Percentiles rank a stretch among this genome's conserved stretches.
These are phyloP conservation scores for Falcunculus frontatus DNA, from an alignment of 2,113 vertebrate species.

Conservation along the genomic window DNA sequence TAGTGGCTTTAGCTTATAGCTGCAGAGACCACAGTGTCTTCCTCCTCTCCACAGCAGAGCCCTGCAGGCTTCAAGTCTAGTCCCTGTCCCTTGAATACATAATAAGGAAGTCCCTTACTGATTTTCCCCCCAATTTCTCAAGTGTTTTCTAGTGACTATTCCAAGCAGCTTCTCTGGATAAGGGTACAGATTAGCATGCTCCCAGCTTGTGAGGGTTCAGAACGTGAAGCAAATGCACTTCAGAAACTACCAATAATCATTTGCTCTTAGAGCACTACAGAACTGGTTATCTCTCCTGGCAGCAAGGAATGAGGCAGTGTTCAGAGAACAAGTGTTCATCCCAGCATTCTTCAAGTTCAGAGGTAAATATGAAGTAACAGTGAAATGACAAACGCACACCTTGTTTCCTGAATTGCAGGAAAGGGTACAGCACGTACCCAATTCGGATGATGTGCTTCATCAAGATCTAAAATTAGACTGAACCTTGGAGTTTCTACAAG, in stretches of 20 bases:
- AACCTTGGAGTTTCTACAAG: not conserved
- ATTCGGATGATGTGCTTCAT: not conserved
- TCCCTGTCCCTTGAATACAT: not conserved
- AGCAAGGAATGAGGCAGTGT: not conserved
- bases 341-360: slow-evolving; percentile 14
- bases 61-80: not conserved
- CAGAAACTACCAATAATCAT: not conserved
- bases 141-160: not conserved
- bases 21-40: not conserved
- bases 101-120: not conserved
- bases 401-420: slow-evolving; percentile 44
- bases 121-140: not conserved
- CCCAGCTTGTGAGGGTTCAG: not conserved
- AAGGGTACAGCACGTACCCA: not conserved
- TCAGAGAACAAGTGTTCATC: not conserved
- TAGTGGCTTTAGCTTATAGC: not conserved
- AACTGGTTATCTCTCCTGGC: not conserved
- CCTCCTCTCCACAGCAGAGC: not conserved
- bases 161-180: not conserved
- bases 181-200: not conserved
- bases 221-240: not conserved
- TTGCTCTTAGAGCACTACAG: not conserved
- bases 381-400: not conserved
- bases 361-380: slow-evolving; percentile 40
- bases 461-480: slow-evolving; percentile 65